Evolutionary conservation across 1,140 invertebrate genomes (phyloP).

Genomic region (Lepidotrigona ventralis): DNA sequence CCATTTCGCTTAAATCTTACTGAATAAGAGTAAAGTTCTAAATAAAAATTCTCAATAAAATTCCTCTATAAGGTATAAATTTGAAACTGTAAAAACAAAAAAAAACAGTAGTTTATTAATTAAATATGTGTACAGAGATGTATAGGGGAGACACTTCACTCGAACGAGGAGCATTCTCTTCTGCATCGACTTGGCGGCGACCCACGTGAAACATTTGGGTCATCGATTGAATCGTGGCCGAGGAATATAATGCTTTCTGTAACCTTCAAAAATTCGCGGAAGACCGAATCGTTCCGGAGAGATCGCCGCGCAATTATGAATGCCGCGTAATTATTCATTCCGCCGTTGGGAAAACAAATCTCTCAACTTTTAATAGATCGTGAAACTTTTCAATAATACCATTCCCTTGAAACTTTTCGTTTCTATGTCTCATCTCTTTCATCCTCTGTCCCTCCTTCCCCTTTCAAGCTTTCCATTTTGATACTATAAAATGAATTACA

Average conservation of each 20-base stretch:
- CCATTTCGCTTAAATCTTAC: no score
- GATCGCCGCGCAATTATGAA: neutral
- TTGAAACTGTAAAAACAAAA: no score
- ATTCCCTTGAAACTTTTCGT: neutral
- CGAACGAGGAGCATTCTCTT: slow-evolving; percentile 33
- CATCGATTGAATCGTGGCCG: slow-evolving; percentile 51
- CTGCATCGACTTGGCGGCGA: slow-evolving; percentile 54
- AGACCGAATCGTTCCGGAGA: neutral
- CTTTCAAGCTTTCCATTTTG: no score
- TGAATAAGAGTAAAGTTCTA: no score
- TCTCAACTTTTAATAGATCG: slow-evolving; percentile 16
- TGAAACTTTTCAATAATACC: slow-evolving; percentile 31
- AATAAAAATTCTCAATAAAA: no score
- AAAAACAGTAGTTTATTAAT: no score
- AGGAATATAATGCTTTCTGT: slow-evolving; percentile 29
- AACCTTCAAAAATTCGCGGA: slow-evolving; percentile 31
- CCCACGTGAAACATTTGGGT: slow-evolving; percentile 54
- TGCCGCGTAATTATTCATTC: slow-evolving; percentile 1
- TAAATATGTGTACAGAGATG: no score
- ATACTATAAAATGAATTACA: no score
- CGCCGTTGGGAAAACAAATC: neutral
- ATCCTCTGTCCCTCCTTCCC: neutral
- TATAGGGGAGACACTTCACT: slow-evolving; percentile 17
- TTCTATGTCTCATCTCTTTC: no score
- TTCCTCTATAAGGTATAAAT: no score